Base-by-base conservation (phyloP, 2,888 invertebrate genomes). In the Atethmia centrago region DNA sequence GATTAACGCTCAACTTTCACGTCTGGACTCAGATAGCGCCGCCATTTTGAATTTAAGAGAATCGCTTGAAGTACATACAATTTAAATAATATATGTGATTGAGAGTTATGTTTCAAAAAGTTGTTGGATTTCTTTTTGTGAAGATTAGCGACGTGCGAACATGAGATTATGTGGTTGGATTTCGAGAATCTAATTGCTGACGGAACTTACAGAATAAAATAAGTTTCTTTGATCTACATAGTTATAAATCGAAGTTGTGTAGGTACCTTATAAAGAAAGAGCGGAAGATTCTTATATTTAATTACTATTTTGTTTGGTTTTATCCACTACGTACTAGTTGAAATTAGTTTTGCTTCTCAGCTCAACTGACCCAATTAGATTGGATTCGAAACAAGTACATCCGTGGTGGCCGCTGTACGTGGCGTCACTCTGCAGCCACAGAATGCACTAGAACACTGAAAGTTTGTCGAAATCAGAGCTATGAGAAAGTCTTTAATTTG, bases 351-450 rank as follows among this genome's bases (percentile, higher is more conserved):
- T 45, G 42, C 79, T 40, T 59, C 59, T 55, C 53, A n/a, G 61
- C 53, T 58, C 53, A 47, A 58, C 74, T 70, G 84, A 80, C 71
- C 75, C 61, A 77, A 83, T 78, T 83, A 82, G 79, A 62, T 82
- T 28, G 61, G 40, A 66, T 77, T 58, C 1, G 67, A 65, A 82
- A 69, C 82, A 40, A 71, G 63, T 49, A 62, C 42, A 36, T 31
- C 69, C 42, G 42, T 40, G 51, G 61, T 19, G 47, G 47, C 45
- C 55, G 21, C 31, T 25, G 19, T 62, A 82, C 83, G 79, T 82
- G 79, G 47, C 45, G 14, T 3, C 40, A 40, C 28, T 31, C 28
- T 21, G 12, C 45, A 55, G 31, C 64, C 42, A 63, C 61, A 63
- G 16, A 42, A 45, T 47, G 28, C 31, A 49, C 14, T 2, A 25